A percentile compares a stretch with the other conserved stretches of the same genome.
Evolutionary conservation across 2,113 vertebrate species (phyloP).

Genomic region (Trachemys scripta): DNA sequence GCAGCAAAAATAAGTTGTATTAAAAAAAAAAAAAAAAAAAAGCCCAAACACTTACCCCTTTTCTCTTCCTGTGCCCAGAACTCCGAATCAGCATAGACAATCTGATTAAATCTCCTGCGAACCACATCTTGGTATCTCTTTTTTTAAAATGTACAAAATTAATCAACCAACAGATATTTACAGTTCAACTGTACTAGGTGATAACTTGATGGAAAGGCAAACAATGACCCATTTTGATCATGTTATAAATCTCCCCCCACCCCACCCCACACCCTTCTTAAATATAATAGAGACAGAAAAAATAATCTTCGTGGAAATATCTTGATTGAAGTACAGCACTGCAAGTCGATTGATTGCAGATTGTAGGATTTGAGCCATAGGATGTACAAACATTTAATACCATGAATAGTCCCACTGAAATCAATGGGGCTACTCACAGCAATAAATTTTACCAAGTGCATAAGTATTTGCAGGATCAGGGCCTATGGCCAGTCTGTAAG

Average conservation of each 20-base stretch:
- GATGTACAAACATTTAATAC: background rate
- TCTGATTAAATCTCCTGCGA: conserved; percentile 86
- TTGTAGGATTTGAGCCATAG: background rate
- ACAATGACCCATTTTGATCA: background rate
- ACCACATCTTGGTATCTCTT: conserved; percentile 91
- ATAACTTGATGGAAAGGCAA: background rate
- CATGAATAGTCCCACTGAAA: background rate
- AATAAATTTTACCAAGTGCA: background rate
- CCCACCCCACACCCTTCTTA: background rate
- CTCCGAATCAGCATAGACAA: conserved; percentile 85
- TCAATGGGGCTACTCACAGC: background rate
- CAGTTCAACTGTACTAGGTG: background rate
- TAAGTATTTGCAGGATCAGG: background rate
- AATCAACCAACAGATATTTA: background rate
- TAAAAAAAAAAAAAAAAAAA: background rate
- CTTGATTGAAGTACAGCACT: background rate
- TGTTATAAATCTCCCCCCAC: background rate
- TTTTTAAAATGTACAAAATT: conserved; percentile 16
- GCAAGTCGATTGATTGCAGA: background rate
- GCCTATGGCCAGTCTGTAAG: background rate
- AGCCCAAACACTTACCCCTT: conserved; percentile 75
- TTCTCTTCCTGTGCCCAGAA: conserved; percentile 76
- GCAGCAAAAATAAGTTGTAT: background rate
- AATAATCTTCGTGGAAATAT: background rate
- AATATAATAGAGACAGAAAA: background rate